A percentile compares a stretch with the other conserved stretches of the same genome.
Conservation (phyloP, 1,140 invertebrate genomes). For the Drosophila biarmipes region DNA sequence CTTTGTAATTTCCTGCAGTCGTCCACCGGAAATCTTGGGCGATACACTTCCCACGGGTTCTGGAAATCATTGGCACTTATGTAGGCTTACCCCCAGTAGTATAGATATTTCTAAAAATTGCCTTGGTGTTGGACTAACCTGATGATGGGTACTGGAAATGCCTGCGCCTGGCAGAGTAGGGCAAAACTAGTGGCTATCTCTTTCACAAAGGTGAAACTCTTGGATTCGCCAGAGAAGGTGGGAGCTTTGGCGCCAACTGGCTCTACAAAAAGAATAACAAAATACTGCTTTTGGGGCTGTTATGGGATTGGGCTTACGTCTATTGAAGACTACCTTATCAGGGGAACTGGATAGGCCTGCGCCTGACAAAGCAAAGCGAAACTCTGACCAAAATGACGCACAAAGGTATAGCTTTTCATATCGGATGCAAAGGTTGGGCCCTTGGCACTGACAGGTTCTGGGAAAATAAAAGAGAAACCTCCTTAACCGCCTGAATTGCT, state of each 20-base stretch:
- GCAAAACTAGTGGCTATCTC: slow-evolving; percentile 85
- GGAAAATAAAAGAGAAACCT: neutral
- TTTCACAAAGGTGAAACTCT: slow-evolving; percentile 59
- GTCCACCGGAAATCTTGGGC: slow-evolving; percentile 85
- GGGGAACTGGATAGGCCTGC: slow-evolving; percentile 88
- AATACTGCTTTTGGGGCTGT: neutral
- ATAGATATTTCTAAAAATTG: neutral
- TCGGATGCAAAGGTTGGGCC: slow-evolving; percentile 88
- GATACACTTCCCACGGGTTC: slow-evolving; percentile 89
- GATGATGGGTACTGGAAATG: slow-evolving; percentile 44
- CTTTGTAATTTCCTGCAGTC: slow-evolving; percentile 81
- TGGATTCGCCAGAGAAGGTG: slow-evolving; percentile 87
- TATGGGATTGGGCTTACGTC: neutral
- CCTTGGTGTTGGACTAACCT: slow-evolving; percentile 35
- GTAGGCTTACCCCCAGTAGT: neutral
- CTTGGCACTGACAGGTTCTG: slow-evolving; percentile 88
- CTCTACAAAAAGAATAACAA: slow-evolving; percentile 85
- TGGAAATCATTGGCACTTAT: slow-evolving; percentile 64
- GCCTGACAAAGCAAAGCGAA: slow-evolving; percentile 92
- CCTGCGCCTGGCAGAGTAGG: slow-evolving; percentile 86
- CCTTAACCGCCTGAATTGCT: slow-evolving; percentile 87
- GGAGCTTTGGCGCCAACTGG: slow-evolving; percentile 90
- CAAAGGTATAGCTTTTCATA: slow-evolving; percentile 88
- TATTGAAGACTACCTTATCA: slow-evolving; percentile 86
- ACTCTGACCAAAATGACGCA: slow-evolving; percentile 85